phyloP scores from a whole-genome alignment of 2,113 vertebrate species.

The Oostethus manadensis region DNA sequence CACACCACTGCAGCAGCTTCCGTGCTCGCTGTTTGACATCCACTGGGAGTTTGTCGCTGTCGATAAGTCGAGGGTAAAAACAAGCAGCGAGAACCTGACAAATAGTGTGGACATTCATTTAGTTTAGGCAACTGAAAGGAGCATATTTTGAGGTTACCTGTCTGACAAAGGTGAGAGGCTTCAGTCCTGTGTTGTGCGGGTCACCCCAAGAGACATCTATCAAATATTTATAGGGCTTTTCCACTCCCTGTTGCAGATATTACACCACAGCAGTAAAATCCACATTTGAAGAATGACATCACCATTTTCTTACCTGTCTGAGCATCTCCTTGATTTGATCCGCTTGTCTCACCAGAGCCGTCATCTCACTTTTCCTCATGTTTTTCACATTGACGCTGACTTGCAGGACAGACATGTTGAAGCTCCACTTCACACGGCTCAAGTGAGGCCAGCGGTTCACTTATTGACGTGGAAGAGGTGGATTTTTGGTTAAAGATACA shows the following conservation, averaged over 20 bases:
- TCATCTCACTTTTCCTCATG: constrained; percentile 7
- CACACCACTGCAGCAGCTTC: constrained; percentile 47
- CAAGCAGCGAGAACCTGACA: constrained; percentile 67
- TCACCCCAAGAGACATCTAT: constrained; percentile 54
- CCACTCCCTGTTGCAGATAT: constrained; percentile 39
- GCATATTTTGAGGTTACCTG: constrained; percentile 55
- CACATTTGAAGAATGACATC: not conserved
- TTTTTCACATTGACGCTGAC: constrained; percentile 29
- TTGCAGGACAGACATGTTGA: constrained; percentile 31
- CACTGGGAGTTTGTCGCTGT: constrained; percentile 40
- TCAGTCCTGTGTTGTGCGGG: constrained; percentile 53
- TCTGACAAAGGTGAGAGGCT: constrained; percentile 65
- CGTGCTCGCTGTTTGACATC: constrained; percentile 62
- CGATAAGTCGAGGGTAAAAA: constrained; percentile 62
- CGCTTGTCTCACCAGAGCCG: constrained; percentile 18
- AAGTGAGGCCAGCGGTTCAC: not conserved
- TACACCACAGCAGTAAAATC: not conserved
- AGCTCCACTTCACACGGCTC: not conserved
- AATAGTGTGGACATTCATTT: not conserved
- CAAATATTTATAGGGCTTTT: constrained; percentile 53
- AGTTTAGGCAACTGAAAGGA: no score
- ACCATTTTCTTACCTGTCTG: constrained; percentile 28
- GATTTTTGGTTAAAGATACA: not conserved
- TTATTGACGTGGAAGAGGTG: not conserved
- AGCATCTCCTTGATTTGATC: constrained; percentile 47